Conservation (phyloP, 2,888 invertebrate species). For the Heteromyza rotundicornis region DNA sequence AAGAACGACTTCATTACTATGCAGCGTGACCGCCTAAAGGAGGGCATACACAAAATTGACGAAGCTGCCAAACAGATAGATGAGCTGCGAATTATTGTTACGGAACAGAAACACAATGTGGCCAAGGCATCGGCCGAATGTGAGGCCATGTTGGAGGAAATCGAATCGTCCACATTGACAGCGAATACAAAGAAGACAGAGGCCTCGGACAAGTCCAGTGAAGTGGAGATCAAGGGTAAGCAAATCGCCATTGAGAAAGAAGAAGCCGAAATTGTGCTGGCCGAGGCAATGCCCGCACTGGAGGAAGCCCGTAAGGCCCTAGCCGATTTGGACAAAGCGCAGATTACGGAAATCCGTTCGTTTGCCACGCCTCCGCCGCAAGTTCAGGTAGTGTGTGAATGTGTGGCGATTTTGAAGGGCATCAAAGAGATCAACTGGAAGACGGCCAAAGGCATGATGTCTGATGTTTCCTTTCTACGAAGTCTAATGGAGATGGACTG, state of each 20-base stretch:
- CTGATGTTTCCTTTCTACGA: conserved; percentile 83
- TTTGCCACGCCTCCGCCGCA: conserved; percentile 91
- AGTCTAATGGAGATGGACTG: conserved; percentile 86
- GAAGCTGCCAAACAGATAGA: conserved; percentile 85
- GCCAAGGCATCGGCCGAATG: conserved; percentile 82
- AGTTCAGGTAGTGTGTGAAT: conserved; percentile 89
- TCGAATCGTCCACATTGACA: conserved; percentile 72
- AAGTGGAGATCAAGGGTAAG: conserved; percentile 82
- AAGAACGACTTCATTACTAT: conserved; percentile 53
- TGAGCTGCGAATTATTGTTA: conserved; percentile 79
- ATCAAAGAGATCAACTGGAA: conserved; percentile 89
- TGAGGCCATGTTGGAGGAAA: conserved; percentile 77
- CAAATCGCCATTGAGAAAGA: conserved; percentile 81
- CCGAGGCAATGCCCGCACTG: conserved; percentile 83
- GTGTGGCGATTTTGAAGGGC: conserved; percentile 84
- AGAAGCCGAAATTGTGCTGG: conserved; percentile 82
- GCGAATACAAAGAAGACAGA: conserved; percentile 80
- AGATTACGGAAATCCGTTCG: conserved; percentile 91
- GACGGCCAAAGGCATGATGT: conserved; percentile 90
- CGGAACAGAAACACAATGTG: conserved; percentile 82
- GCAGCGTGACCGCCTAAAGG: conserved; percentile 56
- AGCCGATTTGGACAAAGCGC: conserved; percentile 83
- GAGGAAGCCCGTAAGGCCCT: conserved; percentile 82
- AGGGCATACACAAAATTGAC: conserved; percentile 69
- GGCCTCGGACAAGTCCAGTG: conserved; percentile 79